Percentiles rank a stretch among this genome's conserved stretches.
phyloP scores from a whole-genome alignment of 2,797 vertebrate genomes.

The Lates japonicus region DNA sequence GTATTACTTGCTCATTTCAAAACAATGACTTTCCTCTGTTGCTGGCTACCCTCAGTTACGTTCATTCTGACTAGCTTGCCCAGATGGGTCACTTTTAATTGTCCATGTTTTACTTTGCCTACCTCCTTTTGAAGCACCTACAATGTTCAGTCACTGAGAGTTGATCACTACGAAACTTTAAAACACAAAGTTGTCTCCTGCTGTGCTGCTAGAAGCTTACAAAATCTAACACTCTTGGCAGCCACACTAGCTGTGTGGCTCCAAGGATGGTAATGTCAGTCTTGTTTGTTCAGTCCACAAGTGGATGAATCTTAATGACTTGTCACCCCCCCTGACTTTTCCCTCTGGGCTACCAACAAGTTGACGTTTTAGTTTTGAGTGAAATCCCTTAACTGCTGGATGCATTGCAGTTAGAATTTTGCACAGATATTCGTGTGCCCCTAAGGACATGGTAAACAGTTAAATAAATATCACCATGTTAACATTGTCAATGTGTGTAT shows the following conservation, averaged over 20 bases:
- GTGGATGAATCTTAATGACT: no score
- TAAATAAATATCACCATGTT: neutral
- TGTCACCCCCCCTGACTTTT: no score
- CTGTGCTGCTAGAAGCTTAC: neutral
- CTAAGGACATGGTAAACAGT: no score
- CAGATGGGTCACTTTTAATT: slow-evolving; percentile 17
- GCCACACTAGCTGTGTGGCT: neutral
- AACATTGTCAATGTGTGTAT: neutral
- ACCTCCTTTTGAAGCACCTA: neutral
- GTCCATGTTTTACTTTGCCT: slow-evolving; percentile 13
- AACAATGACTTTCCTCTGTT: slow-evolving; percentile 7
- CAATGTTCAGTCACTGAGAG: neutral
- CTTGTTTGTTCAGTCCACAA: no score
- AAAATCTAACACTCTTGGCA: neutral
- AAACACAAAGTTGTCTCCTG: neutral
- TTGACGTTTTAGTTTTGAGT: no score
- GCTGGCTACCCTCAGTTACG: slow-evolving; percentile 9
- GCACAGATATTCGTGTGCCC: no score
- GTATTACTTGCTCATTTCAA: neutral
- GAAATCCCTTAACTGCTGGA: no score
- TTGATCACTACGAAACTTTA: neutral
- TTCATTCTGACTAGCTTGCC: slow-evolving; percentile 10
- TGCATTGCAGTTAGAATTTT: no score
- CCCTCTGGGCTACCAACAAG: no score
- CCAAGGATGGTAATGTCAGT: neutral